Base-by-base conservation (phyloP, 2,888 invertebrate genomes). In the Heteromyza rotundicornis region DNA sequence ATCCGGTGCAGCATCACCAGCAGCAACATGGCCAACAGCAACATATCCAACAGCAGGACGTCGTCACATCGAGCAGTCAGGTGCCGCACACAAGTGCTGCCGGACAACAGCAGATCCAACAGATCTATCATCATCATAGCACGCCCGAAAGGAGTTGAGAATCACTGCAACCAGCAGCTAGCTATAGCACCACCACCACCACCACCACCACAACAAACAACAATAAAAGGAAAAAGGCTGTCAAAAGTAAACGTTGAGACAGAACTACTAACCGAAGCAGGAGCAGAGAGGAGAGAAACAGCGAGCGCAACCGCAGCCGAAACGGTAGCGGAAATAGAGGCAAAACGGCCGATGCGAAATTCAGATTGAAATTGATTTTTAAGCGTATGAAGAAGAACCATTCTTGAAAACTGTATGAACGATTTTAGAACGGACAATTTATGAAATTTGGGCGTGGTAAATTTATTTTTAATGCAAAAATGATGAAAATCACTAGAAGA, bases 141-240 rank as follows among this genome's bases (percentile, higher is more conserved):
- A 81, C 82, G 70, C 81, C 82, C 54, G 82, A 82, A 73, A 81
- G 82, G 70, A 82, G 82, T 82, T 82, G 82, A 82, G 81, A 82
- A 79, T 81, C 81, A 80, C 79, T 78, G 72, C 78, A 78, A 70
- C 72, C 76, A 68, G 64, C 71, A 55, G 68, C 75, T 3, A 53
- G n/a, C 27, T 35, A 56, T 62, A 58, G 53, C 50, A 16, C 35
- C 32, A 19, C 51, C 14, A 16, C 23, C 2, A 36, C 36, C 14
- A 14, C 22, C 3, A 19, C 50, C 8, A 23, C 50, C 8, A 50
- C 22, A 19, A 12, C 23, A 5, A 50, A 23, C 50, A 52, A 52
- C 24, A 64, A 64, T 58, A 81, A 81, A 70, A 76, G 80, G 64
- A 81, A 81, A 70, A 81, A 81, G 75, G 72, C 77, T 62, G 70